Conservation (phyloP, 2,113 vertebrate species). For the Propithecus coquereli region DNA sequence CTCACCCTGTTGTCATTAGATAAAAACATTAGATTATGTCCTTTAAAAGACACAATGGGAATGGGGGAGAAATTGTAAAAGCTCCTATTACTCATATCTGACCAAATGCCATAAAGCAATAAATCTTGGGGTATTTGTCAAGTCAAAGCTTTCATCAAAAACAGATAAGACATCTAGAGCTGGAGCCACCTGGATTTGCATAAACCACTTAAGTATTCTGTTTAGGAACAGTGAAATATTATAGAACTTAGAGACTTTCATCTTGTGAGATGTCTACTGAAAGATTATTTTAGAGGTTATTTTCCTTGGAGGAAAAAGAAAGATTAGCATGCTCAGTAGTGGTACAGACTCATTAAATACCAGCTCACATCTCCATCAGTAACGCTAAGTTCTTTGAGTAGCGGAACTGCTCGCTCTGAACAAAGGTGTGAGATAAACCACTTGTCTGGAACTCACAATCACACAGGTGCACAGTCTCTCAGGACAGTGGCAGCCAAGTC, state of each 20-base stretch:
- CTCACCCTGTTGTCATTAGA: not conserved
- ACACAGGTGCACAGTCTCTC: not conserved
- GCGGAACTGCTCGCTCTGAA: conserved; percentile 13
- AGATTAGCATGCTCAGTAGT: not conserved
- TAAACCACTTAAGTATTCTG: not conserved
- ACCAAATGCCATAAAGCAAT: conserved; percentile 26
- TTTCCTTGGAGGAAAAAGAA: conserved; percentile 39
- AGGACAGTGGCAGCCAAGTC: not conserved
- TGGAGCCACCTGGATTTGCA: not conserved
- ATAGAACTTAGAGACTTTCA: not conserved
- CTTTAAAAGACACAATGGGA: not conserved
- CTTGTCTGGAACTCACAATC: not conserved
- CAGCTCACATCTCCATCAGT: not conserved
- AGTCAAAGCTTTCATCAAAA: conserved; percentile 37
- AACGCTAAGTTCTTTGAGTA: not conserved
- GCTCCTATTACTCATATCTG: not conserved
- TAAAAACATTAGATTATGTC: conserved; percentile 1
- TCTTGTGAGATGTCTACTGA: not conserved
- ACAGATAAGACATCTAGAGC: not conserved
- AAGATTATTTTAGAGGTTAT: conserved; percentile 22
- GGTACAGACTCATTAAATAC: not conserved
- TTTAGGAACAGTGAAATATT: not conserved
- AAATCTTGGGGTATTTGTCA: conserved; percentile 23
- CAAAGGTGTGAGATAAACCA: not conserved
- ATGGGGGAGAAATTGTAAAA: not conserved